These are phyloP conservation scores for Eucera pruinosa DNA, from an alignment of 2,888 invertebrate genomes.

Conservation along the genomic window DNA sequence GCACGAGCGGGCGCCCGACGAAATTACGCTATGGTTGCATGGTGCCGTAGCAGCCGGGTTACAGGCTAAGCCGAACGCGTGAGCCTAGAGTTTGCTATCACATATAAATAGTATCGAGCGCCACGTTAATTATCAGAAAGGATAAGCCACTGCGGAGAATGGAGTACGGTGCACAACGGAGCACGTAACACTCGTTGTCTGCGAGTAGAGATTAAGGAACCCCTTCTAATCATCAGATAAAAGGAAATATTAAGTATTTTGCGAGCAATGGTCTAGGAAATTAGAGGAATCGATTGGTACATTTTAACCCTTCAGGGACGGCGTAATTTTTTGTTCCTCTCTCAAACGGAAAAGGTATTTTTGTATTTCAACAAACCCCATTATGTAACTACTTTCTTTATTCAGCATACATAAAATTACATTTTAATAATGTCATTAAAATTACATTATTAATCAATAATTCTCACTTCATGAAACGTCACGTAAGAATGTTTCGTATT, in stretches of 20 bases:
- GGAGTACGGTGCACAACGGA: slow-evolving; percentile 46
- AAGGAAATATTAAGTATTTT: not conserved
- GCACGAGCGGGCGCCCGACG: slow-evolving; percentile 63
- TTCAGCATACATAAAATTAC: too few species aligned
- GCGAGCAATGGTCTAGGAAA: not conserved
- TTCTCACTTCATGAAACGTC: too few species aligned
- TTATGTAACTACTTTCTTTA: too few species aligned
- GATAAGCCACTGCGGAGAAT: slow-evolving; percentile 69
- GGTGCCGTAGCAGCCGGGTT: slow-evolving; percentile 32
- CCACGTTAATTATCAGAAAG: slow-evolving; percentile 72
- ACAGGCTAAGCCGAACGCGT: slow-evolving; percentile 55
- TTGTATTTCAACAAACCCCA: too few species aligned
- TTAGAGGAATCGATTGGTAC: not conserved
- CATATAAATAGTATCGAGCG: slow-evolving; percentile 71
- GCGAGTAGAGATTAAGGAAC: slow-evolving; percentile 45
- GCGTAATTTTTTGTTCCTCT: too few species aligned
- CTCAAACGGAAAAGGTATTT: too few species aligned
- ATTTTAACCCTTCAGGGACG: too few species aligned
- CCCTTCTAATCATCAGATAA: slow-evolving; percentile 22
- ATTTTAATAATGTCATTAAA: too few species aligned
- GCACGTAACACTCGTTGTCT: slow-evolving; percentile 34
- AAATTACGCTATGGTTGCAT: slow-evolving; percentile 63
- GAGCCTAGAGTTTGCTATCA: slow-evolving; percentile 55
- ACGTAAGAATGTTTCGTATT: too few species aligned
- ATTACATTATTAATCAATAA: too few species aligned